phyloP scores from a whole-genome alignment of 1,140 invertebrate genomes.

The Cherax destructor region DNA sequence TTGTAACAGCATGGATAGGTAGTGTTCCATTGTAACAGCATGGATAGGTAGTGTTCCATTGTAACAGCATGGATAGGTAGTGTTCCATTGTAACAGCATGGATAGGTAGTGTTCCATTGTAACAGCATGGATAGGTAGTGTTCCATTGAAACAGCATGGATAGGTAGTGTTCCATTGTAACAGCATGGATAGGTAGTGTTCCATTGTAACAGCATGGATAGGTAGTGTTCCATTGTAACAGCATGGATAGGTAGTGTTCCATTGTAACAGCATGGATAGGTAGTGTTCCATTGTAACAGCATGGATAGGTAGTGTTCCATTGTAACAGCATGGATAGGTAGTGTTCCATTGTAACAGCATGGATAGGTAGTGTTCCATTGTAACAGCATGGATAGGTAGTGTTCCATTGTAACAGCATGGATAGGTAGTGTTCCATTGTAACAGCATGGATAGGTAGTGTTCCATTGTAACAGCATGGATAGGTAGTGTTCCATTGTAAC shows the following conservation, averaged over 20 bases:
- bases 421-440: background rate
- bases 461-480: background rate
- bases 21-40: background rate
- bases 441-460: background rate
- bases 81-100: slow-evolving; percentile 77
- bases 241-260: background rate
- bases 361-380: background rate
- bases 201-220: background rate
- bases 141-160: background rate
- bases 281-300: background rate
- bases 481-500: background rate
- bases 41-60: background rate
- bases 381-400: background rate
- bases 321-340: background rate
- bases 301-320: background rate
- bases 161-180: background rate
- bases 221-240: slow-evolving; percentile 2
- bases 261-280: background rate
- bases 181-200: background rate
- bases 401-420: background rate
- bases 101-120: slow-evolving; percentile 5
- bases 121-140: background rate
- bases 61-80: slow-evolving; percentile 47
- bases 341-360: background rate
- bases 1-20: background rate